Evolutionary conservation across 1,140 invertebrate genomes (phyloP).

Genomic region (Hesperophylax magnus): DNA sequence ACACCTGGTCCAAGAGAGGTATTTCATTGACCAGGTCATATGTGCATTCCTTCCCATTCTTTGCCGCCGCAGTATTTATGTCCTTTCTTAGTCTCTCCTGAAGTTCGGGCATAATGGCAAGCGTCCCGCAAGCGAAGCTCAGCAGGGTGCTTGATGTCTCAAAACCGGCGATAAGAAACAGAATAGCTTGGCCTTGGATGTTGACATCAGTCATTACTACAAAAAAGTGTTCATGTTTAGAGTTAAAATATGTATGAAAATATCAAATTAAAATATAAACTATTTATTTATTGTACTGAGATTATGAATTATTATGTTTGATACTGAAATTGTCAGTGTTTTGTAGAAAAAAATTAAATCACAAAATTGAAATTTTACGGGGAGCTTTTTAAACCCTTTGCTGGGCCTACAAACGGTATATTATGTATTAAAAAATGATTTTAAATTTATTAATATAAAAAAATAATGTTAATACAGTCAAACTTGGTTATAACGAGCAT

Average conservation of each 20-base stretch:
- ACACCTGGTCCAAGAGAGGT: slow-evolving; percentile 71
- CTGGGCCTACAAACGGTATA: no score
- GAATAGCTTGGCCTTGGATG: slow-evolving; percentile 65
- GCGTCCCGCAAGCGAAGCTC: slow-evolving; percentile 71
- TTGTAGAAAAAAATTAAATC: no score
- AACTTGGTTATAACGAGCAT: no score
- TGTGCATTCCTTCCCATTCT: slow-evolving; percentile 66
- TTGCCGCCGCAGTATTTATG: slow-evolving; percentile 66
- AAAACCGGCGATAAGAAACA: slow-evolving; percentile 69
- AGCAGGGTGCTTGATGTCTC: slow-evolving; percentile 70
- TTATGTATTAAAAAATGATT: no score
- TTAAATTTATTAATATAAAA: no score
- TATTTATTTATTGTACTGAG: no score
- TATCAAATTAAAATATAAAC: no score
- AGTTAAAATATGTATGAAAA: background rate
- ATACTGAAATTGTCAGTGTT: no score
- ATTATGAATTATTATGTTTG: no score
- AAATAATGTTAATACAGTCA: no score
- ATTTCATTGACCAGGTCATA: slow-evolving; percentile 73
- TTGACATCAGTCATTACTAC: slow-evolving; percentile 66
- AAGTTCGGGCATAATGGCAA: slow-evolving; percentile 74
- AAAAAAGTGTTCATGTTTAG: slow-evolving; percentile 46
- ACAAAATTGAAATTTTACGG: no score
- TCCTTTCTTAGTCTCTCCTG: slow-evolving; percentile 75
- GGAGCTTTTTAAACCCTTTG: no score